Conservation (phyloP, 2,113 vertebrate species). For the cat (Felis catus) region DNA sequence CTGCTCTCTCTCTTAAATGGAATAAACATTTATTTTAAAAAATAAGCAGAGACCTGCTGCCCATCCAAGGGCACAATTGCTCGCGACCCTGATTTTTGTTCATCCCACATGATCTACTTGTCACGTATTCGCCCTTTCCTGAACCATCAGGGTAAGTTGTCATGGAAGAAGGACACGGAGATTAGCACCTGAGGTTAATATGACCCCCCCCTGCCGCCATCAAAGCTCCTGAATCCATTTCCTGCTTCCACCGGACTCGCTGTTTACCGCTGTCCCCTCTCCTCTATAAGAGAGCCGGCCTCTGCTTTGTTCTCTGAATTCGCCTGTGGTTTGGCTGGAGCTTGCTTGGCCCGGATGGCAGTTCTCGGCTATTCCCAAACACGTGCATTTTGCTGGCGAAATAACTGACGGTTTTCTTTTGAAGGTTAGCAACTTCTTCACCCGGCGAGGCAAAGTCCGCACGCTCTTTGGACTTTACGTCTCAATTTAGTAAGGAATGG, state of each 20-base stretch:
- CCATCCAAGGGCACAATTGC: background rate
- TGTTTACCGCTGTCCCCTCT: background rate
- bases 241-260: background rate
- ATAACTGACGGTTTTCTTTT: too few relatives aligned
- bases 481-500: background rate
- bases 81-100: background rate
- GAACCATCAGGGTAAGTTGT: background rate
- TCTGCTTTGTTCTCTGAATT: background rate
- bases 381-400: too few relatives aligned
- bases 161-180: background rate
- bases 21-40: too few relatives aligned
- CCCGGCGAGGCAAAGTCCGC: background rate
- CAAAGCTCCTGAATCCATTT: background rate
- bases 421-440: background rate
- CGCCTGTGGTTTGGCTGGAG: too few relatives aligned
- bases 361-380: too few relatives aligned
- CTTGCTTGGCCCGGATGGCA: too few relatives aligned
- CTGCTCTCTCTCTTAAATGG: too few relatives aligned
- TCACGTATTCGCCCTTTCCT: background rate
- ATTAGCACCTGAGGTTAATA: background rate
- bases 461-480: background rate
- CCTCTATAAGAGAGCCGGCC: background rate
- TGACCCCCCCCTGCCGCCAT: background rate
- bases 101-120: background rate
- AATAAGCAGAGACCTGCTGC: background rate